Evolutionary conservation across 2,888 invertebrate species (phyloP).

Genomic region (Zygothrica quintamaculata): DNA sequence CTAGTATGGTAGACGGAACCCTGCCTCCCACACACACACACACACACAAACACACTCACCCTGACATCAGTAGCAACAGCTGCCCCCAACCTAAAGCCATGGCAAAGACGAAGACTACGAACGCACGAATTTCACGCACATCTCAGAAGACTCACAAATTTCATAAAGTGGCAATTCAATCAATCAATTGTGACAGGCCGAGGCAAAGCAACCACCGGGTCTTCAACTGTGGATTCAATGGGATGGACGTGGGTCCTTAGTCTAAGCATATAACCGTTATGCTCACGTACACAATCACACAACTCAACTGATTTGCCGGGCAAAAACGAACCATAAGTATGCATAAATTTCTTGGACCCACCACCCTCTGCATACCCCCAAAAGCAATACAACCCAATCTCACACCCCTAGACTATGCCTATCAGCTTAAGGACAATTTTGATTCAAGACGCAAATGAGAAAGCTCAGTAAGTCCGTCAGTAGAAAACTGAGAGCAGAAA

Average conservation of each 20-base stretch:
- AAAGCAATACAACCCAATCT: conserved; percentile 1
- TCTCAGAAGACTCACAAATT: conserved; percentile 84
- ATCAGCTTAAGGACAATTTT: conserved; percentile 32
- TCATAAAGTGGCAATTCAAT: conserved; percentile 84
- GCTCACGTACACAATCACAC: conserved; percentile 82
- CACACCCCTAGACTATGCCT: conserved; percentile 6
- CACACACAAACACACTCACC: conserved; percentile 16
- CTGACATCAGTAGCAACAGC: conserved; percentile 2
- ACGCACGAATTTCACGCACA: conserved; percentile 79
- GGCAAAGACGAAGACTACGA: conserved; percentile 21
- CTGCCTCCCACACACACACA: conserved; percentile 11
- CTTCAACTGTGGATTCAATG: conserved; percentile 11
- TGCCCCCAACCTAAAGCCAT: conserved; percentile 2
- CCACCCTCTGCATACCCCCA: conserved; percentile 2
- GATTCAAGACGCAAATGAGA: conserved; percentile 27
- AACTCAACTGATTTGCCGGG: conserved; percentile 68
- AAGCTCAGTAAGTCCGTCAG: conserved; percentile 27
- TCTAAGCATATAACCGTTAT: conserved; percentile 75
- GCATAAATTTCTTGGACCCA: conserved; percentile 63
- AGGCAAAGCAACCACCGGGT: conserved; percentile 45
- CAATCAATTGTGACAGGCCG: conserved; percentile 83
- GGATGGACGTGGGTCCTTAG: conserved; percentile 39
- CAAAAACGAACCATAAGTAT: conserved; percentile 58
- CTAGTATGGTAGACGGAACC: conserved; percentile 36
- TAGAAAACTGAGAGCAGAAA: background rate